These are phyloP conservation scores for Patella pellucida DNA, from an alignment of 2,888 invertebrate genomes.

Conservation along the genomic window DNA sequence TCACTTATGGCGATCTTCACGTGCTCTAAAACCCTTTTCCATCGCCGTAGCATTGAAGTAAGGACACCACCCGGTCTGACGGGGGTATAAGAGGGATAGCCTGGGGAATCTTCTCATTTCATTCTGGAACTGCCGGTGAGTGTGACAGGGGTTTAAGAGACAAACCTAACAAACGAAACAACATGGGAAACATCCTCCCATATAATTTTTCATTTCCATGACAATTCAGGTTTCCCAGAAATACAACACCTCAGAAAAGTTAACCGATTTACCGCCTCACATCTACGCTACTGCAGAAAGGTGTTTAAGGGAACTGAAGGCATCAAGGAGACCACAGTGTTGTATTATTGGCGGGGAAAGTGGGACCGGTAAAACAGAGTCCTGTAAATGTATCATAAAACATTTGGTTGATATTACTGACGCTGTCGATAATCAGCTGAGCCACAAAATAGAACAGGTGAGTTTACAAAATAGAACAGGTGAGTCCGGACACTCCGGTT, in stretches of 20 bases:
- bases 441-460: conserved; percentile 59
- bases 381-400: conserved; percentile 58
- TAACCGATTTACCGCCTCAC: conserved; percentile 56
- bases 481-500: no score
- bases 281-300: conserved; percentile 63
- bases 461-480: neutral
- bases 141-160: no score
- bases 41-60: no score
- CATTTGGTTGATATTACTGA: conserved; percentile 51
- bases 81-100: no score
- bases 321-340: conserved; percentile 56
- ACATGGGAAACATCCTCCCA: no score
- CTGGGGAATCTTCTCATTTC: no score
- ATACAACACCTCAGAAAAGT: conserved; percentile 34
- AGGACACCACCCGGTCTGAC: no score
- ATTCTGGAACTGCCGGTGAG: no score
- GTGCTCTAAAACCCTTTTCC: no score
- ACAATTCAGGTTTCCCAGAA: conserved; percentile 42
- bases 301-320: conserved; percentile 52
- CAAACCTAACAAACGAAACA: no score
- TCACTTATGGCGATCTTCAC: no score
- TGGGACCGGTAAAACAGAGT: conserved; percentile 65
- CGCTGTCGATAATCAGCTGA: conserved; percentile 50
- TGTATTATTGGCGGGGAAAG: conserved; percentile 69
- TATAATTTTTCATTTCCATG: neutral